phyloP scores from a whole-genome alignment of 2,888 invertebrate genomes.

The Camptogramma bilineatum region DNA sequence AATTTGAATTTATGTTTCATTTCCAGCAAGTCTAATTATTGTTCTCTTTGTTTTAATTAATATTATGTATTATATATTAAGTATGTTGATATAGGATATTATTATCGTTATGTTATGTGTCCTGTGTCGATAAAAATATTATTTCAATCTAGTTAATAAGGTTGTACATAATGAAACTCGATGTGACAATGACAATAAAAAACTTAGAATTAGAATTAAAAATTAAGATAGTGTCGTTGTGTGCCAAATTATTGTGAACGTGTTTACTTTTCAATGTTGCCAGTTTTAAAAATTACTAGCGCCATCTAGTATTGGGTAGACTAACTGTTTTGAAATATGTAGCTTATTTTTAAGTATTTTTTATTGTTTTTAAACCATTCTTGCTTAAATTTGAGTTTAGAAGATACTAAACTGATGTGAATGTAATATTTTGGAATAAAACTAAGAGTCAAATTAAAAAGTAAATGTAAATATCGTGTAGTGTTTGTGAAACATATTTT shows the following conservation, averaged over 20 bases:
- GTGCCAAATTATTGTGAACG: constrained; percentile 30
- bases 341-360: not conserved
- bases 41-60: too few species aligned
- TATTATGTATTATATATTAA: too few species aligned
- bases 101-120: too few species aligned
- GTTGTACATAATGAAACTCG: constrained; percentile 54
- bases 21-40: too few species aligned
- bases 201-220: constrained; percentile 36
- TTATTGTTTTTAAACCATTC: not conserved
- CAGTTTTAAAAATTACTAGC: constrained; percentile 17
- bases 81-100: too few species aligned
- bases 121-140: not conserved
- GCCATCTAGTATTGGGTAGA: constrained; percentile 54
- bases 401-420: not conserved
- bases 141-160: constrained; percentile 17
- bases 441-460: constrained; percentile 22
- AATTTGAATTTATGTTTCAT: too few species aligned
- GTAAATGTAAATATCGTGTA: constrained; percentile 11
- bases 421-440: constrained; percentile 8
- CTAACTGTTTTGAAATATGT: constrained; percentile 14
- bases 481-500: constrained; percentile 7
- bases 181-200: constrained; percentile 80
- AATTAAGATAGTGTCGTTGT: constrained; percentile 25
- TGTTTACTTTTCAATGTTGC: constrained; percentile 4
- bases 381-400: not conserved